Base-by-base conservation (phyloP, 2,113 vertebrate genomes). In the Uropsilus gracilis region DNA sequence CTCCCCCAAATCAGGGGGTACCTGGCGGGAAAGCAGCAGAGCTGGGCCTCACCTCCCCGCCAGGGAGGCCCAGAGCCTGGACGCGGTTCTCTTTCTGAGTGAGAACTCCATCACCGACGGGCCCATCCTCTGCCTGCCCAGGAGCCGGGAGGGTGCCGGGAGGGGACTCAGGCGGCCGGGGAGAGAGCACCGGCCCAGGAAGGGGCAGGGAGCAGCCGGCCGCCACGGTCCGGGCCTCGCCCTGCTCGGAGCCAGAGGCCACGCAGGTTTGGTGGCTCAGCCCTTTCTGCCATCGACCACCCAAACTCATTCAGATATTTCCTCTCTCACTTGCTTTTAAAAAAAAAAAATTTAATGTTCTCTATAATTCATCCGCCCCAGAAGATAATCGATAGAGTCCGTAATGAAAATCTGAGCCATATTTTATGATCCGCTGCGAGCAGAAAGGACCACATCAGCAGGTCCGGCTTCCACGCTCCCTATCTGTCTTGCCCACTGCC, bases 301-400 rank as follows among this genome's bases (percentile, higher is more conserved):
- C 98, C 98, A 99, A 98, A 99, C 99, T 99, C 99, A 99, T 99
- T 99, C 99, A 99, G 99, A 99, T 99, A 99, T 99, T 99, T 99
- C 99, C 99, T 96, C 96, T 97, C 96, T 97, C 97, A 66, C 93
- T 97, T 93, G 94, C 95, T 97, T 98, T 99, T 99, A 98, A 42
- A 42, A 42, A 92, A 98, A 99, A 99, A 98, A 98, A 98, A 99
- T 99, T 99, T 99, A 99, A 99, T 99, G 99, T 99, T 98, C 98
- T 98, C 98, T 98, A 99, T 99, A 99, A 99, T 99, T 99, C 99
- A 99, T 99, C 98, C 98, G 98, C 99, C 99, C 99, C 99, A 99
- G 99, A 99, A 99, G 99, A 99, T 99, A 99, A 99, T 99, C 99
- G 99, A 99, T 99, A 99, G 99, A 99, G 99, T 98, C 99, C 98